A percentile compares a stretch with the other conserved stretches of the same genome.
phyloP scores from a whole-genome alignment of 1,140 invertebrate genomes.

The Dendrolimus kikuchii region DNA sequence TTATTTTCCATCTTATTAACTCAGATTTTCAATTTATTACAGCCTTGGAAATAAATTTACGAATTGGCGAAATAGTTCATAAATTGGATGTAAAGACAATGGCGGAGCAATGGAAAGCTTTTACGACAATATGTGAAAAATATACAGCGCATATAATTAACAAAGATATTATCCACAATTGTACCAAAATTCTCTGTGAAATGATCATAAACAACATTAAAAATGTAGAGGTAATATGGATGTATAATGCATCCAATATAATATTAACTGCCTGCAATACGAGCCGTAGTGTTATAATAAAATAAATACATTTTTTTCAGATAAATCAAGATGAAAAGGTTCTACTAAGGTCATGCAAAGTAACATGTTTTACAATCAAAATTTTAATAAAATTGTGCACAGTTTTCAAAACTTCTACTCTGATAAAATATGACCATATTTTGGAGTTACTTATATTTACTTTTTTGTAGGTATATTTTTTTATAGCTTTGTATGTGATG shows the following conservation, averaged over 20 bases:
- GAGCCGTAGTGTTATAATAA: too few species aligned
- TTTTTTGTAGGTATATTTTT: conserved; percentile 32
- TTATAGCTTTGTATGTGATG: conserved; percentile 2
- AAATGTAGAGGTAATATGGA: conserved; percentile 32
- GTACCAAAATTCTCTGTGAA: conserved; percentile 26
- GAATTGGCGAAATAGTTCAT: conserved; percentile 50
- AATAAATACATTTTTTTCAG: conserved; percentile 20
- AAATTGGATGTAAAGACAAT: conserved; percentile 55
- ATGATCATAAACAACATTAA: conserved; percentile 41
- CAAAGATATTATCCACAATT: conserved; percentile 31
- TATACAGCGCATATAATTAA: conserved; percentile 38
- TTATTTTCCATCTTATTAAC: too few species aligned
- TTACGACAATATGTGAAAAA: conserved; percentile 50
- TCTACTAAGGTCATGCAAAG: conserved; percentile 40
- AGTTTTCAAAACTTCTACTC: conserved; percentile 32
- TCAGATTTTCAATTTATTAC: conserved; percentile 7
- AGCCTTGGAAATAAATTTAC: conserved; percentile 54
- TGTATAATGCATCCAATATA: too few species aligned
- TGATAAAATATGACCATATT: conserved; percentile 30
- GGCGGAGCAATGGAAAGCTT: conserved; percentile 61
- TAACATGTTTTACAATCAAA: conserved; percentile 45
- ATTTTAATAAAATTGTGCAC: conserved; percentile 39
- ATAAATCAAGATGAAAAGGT: conserved; percentile 39
- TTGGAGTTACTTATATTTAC: conserved; percentile 32
- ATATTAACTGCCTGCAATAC: too few species aligned